Percentiles rank a stretch among this genome's conserved stretches.
Evolutionary conservation across 2,888 invertebrate species (phyloP).

Genomic region (Caenorhabditis sp.): DNA sequence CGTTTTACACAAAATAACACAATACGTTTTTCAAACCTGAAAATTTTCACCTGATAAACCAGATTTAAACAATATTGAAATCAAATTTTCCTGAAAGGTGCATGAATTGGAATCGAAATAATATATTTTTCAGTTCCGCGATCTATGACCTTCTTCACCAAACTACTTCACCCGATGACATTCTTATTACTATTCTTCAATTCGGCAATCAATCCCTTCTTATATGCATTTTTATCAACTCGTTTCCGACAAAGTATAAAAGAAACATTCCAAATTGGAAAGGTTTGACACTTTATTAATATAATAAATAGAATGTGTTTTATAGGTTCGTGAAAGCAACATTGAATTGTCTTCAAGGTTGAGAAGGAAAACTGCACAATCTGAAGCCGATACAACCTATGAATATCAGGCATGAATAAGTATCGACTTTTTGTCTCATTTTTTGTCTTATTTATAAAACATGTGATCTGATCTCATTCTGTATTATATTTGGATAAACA

Average conservation of each 20-base stretch:
- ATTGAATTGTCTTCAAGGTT: slow-evolving; percentile 34
- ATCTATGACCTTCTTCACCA: slow-evolving; percentile 55
- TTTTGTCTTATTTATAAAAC: not conserved
- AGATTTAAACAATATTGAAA: no score
- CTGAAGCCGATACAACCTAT: slow-evolving; percentile 35
- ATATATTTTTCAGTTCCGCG: slow-evolving; percentile 58
- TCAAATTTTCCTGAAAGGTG: no score
- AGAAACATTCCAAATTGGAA: slow-evolving; percentile 78
- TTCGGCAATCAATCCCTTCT: slow-evolving; percentile 87
- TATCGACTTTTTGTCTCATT: not conserved
- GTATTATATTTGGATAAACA: not conserved
- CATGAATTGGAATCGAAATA: no score
- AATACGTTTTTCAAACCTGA: no score
- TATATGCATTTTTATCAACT: slow-evolving; percentile 86
- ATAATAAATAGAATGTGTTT: slow-evolving; percentile 3
- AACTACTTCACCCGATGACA: slow-evolving; percentile 78
- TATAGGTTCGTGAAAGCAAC: slow-evolving; percentile 40
- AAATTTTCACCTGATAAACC: no score
- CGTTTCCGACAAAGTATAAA: slow-evolving; percentile 86
- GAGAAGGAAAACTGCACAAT: slow-evolving; percentile 25
- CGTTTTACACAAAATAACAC: no score
- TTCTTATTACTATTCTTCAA: slow-evolving; percentile 88
- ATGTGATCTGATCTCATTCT: not conserved
- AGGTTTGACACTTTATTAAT: slow-evolving; percentile 11
- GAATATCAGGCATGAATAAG: slow-evolving; percentile 19